Percentiles rank a stretch among this genome's conserved stretches.
Evolutionary conservation across 2,797 vertebrate species (phyloP).

Genomic region (Peromyscus nudipes): DNA sequence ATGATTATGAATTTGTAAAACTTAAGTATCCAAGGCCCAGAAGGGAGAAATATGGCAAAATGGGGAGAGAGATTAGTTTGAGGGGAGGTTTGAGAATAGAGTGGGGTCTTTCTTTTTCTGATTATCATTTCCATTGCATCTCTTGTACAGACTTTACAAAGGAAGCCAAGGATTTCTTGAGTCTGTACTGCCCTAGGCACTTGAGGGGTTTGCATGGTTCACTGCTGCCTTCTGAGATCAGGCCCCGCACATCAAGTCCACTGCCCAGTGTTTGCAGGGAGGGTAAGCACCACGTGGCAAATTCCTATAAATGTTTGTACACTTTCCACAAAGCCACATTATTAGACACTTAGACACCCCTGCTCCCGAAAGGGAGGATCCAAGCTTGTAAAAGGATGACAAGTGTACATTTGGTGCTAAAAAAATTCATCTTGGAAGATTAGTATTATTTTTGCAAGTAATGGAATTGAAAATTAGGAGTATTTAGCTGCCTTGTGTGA

Average conservation of each 20-base stretch:
- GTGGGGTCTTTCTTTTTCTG: constrained; percentile 33
- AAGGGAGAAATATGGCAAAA: constrained; percentile 34
- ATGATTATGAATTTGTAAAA: constrained; percentile 66
- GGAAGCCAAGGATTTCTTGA: not conserved
- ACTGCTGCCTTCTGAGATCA: not conserved
- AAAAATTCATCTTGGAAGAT: not conserved
- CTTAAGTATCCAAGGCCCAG: constrained; percentile 38
- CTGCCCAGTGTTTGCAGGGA: not conserved
- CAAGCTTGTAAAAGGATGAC: not conserved
- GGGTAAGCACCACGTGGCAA: not conserved
- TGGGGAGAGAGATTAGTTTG: constrained; percentile 21
- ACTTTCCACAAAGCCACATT: not conserved
- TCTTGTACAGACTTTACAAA: not conserved
- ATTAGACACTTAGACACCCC: not conserved
- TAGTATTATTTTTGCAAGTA: not conserved
- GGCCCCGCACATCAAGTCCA: not conserved
- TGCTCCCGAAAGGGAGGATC: not conserved
- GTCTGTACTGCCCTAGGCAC: not conserved
- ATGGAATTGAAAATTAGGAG: not conserved
- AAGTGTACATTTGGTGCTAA: not conserved
- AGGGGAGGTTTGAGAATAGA: not conserved
- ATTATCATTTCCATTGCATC: constrained; percentile 9
- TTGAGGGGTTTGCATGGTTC: not conserved
- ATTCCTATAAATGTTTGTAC: not conserved
- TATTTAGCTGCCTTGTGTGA: not conserved